Conservation (phyloP, 2,113 vertebrate species). For the Mormoops blainvillei region DNA sequence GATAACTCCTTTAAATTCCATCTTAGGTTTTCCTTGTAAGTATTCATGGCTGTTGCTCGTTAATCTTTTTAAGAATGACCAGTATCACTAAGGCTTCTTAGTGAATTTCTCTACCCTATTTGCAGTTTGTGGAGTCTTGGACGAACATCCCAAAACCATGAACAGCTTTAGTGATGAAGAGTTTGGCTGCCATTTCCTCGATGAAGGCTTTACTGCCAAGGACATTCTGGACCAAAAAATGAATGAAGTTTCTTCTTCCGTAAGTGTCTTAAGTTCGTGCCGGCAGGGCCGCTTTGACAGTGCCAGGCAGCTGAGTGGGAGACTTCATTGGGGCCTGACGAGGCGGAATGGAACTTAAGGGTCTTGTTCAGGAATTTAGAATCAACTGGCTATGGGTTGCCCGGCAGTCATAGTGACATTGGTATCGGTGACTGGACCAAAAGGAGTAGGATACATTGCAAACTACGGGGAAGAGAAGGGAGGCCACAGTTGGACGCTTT, state of each 20-base stretch:
- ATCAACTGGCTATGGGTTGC: neutral
- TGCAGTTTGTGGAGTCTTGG: constrained; percentile 76
- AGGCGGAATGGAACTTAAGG: fast-evolving
- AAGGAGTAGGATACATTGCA: neutral
- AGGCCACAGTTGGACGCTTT: fast-evolving
- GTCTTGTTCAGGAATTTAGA: neutral
- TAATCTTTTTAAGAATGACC: neutral
- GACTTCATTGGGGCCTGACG: neutral
- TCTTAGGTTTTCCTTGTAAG: constrained; percentile 82
- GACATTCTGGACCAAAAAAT: constrained; percentile 97
- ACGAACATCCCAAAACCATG: constrained; percentile 80
- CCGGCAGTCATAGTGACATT: fast-evolving
- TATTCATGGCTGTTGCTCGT: neutral
- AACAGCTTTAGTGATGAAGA: constrained; percentile 81
- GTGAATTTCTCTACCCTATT: neutral
- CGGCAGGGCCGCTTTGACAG: neutral
- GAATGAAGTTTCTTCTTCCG: constrained; percentile 93
- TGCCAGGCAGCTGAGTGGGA: neutral
- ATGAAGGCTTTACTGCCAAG: constrained; percentile 95
- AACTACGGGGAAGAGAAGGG: neutral
- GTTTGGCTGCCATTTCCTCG: constrained; percentile 90
- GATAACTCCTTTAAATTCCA: constrained; percentile 62
- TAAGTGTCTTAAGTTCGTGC: constrained; percentile 71
- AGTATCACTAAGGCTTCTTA: neutral
- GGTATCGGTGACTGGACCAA: neutral